These are phyloP conservation scores for Diphyllodes magnificus DNA, from an alignment of 2,113 vertebrate genomes.

Conservation along the genomic window DNA sequence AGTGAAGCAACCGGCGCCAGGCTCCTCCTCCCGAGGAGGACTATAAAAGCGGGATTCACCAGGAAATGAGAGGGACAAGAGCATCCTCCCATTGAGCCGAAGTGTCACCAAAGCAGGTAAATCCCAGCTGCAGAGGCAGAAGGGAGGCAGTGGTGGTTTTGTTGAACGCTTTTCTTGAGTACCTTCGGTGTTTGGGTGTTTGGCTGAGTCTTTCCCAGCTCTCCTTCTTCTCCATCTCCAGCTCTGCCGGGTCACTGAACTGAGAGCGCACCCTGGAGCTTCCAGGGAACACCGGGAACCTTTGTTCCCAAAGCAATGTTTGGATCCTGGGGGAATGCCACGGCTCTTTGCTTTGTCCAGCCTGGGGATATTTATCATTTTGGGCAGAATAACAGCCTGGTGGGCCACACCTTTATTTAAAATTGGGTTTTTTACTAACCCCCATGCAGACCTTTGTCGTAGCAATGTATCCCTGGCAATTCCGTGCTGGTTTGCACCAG, in stretches of 20 bases:
- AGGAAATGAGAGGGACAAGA: slow-evolving; percentile 66
- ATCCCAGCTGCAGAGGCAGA: background rate
- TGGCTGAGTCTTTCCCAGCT: background rate
- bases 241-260: background rate
- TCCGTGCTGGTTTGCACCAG: background rate
- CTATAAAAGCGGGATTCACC: slow-evolving; percentile 55
- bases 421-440: background rate
- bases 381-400: background rate
- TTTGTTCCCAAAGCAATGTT: background rate
- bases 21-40: slow-evolving; percentile 49
- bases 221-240: background rate
- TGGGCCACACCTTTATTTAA: background rate
- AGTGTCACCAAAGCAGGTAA: slow-evolving; percentile 59
- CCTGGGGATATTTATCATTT: background rate
- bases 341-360: background rate
- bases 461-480: background rate
- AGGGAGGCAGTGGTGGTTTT: background rate
- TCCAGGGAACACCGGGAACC: background rate
- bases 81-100: slow-evolving; percentile 30
- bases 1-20: background rate
- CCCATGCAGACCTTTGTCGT: background rate
- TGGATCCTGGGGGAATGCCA: background rate
- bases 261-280: background rate
- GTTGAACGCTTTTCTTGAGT: background rate
- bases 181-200: background rate